Evolutionary conservation across 2,113 vertebrate genomes (phyloP).

Genomic region (Emydura subglobosa): DNA sequence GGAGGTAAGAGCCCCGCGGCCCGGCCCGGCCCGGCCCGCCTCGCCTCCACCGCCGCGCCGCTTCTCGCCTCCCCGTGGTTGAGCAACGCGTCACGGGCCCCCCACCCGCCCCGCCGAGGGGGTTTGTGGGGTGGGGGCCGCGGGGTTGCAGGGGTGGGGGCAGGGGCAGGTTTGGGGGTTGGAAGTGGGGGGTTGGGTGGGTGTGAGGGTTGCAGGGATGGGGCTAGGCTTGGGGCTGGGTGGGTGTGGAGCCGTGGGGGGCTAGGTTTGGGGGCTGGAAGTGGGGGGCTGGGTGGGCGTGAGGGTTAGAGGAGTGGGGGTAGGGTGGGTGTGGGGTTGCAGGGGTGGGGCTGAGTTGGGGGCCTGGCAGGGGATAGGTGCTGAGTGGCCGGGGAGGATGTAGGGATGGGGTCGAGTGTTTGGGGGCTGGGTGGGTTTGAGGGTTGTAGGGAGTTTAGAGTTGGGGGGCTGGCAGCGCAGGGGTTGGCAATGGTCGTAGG

Average conservation of each 20-base stretch:
- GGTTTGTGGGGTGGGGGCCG: not conserved
- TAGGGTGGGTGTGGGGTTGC: not conserved
- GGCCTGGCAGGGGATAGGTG: not conserved
- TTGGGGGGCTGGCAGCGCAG: not conserved
- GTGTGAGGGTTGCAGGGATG: not conserved
- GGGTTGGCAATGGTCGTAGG: not conserved
- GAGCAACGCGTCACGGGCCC: not conserved
- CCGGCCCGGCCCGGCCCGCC: too few species aligned
- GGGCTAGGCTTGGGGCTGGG: not conserved
- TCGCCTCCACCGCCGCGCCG: not conserved
- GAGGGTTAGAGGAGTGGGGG: not conserved
- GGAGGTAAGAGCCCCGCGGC: conserved; percentile 66
- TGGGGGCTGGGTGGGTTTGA: not conserved
- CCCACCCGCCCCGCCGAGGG: not conserved
- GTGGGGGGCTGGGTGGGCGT: not conserved
- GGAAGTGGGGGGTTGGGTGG: not conserved
- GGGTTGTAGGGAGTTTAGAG: not conserved
- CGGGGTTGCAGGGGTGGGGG: not conserved
- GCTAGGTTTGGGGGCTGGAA: not conserved
- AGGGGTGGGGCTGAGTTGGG: not conserved
- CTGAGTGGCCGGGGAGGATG: too few species aligned
- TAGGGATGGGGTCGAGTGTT: not conserved
- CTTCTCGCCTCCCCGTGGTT: not conserved
- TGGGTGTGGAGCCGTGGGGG: not conserved
- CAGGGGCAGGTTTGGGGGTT: not conserved